phyloP scores from a whole-genome alignment of 2,888 invertebrate genomes.

The Melolontha melolontha region DNA sequence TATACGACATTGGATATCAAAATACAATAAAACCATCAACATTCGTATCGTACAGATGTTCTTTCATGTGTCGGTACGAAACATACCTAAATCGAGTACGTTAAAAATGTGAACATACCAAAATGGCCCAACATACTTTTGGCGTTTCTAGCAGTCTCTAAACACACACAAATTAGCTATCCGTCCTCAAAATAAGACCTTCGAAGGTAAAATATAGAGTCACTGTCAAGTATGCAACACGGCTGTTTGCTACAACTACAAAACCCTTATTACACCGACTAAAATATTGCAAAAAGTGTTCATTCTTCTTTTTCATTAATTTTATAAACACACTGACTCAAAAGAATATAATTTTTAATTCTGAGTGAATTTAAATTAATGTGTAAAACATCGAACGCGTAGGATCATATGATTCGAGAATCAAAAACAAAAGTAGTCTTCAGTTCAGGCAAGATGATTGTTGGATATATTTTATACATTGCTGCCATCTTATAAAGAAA shows the following conservation, averaged over 20 bases:
- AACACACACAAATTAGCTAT: conserved; percentile 35
- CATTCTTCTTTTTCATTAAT: conserved; percentile 21
- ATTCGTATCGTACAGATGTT: conserved; percentile 55
- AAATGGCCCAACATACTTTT: conserved; percentile 51
- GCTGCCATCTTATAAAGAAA: conserved; percentile 23
- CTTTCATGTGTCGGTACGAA: conserved; percentile 45
- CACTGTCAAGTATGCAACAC: conserved; percentile 59
- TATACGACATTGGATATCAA: conserved; percentile 57
- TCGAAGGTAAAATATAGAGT: conserved; percentile 47
- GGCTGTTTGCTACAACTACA: conserved; percentile 55
- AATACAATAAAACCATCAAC: conserved; percentile 60
- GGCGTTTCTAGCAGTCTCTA: conserved; percentile 36
- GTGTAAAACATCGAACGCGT: conserved; percentile 27
- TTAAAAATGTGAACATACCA: conserved; percentile 49
- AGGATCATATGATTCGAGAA: conserved; percentile 42
- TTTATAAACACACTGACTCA: conserved; percentile 10
- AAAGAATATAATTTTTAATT: conserved; percentile 17
- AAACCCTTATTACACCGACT: conserved; percentile 61
- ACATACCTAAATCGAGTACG: conserved; percentile 25
- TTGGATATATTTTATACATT: conserved; percentile 33
- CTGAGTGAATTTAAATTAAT: conserved; percentile 2
- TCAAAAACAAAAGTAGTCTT: conserved; percentile 42
- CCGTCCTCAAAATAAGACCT: conserved; percentile 41
- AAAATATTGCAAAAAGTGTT: conserved; percentile 48
- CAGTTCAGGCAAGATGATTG: conserved; percentile 30